Conservation (phyloP, 2,113 vertebrate species). For the Eleginops maclovinus region DNA sequence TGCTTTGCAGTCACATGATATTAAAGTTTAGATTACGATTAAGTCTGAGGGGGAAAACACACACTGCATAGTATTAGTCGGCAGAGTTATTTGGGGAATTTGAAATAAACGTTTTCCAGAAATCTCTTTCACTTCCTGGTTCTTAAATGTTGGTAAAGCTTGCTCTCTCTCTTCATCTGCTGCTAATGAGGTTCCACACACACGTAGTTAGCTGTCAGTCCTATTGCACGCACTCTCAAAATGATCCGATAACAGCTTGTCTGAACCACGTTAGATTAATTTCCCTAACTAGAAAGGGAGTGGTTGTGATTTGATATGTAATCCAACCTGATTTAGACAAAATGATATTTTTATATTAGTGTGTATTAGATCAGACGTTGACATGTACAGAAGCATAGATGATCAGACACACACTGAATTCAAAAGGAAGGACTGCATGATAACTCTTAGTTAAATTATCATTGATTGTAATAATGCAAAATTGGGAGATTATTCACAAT, state of each 20-base stretch:
- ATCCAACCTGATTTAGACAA: not conserved
- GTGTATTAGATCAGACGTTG: no score
- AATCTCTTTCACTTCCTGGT: not conserved
- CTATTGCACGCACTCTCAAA: not conserved
- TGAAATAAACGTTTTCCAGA: not conserved
- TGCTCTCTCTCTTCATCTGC: not conserved
- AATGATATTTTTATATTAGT: no score
- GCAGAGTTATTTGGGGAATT: not conserved
- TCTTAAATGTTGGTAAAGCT: not conserved
- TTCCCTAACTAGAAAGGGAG: not conserved
- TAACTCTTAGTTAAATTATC: no score
- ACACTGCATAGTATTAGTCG: conserved; percentile 4
- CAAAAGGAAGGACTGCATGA: no score
- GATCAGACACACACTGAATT: no score
- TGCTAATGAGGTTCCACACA: not conserved
- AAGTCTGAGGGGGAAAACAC: conserved; percentile 39
- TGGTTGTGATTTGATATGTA: not conserved
- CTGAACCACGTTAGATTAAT: not conserved
- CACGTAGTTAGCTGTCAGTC: not conserved
- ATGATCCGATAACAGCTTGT: conserved; percentile 1
- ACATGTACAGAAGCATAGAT: no score
- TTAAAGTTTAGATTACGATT: conserved; percentile 55
- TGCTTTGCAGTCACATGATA: conserved; percentile 57
- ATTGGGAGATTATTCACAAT: no score
- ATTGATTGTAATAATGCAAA: no score